Conservation (phyloP, 2,113 vertebrate species). For the Zingel zingel region DNA sequence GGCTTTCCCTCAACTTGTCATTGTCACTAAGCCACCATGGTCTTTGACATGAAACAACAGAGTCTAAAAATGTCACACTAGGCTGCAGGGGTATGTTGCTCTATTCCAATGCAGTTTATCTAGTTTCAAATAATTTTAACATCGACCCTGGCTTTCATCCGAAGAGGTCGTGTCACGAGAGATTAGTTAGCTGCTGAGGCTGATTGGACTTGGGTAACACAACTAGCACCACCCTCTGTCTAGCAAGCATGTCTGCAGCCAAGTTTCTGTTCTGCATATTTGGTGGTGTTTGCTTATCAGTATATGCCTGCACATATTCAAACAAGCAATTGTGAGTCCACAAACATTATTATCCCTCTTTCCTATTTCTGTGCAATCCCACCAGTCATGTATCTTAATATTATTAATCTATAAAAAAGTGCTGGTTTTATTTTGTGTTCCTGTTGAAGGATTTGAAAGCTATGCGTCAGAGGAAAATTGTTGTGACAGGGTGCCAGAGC, state of each 20-base stretch:
- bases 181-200: slow-evolving; percentile 29
- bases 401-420: neutral
- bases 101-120: neutral
- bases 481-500: slow-evolving; percentile 44
- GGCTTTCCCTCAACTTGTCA: neutral
- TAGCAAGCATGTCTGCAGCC: neutral
- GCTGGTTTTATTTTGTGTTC: slow-evolving; percentile 32
- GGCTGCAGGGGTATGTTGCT: slow-evolving; percentile 35
- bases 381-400: neutral
- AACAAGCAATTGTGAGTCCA: neutral
- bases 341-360: neutral
- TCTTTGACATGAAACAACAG: slow-evolving; percentile 10
- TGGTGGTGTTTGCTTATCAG: neutral
- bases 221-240: slow-evolving; percentile 46
- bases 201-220: slow-evolving; percentile 19
- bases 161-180: slow-evolving; percentile 31
- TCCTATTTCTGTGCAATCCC: neutral
- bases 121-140: slow-evolving; percentile 53
- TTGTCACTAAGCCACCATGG: slow-evolving; percentile 1
- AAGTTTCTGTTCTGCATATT: neutral
- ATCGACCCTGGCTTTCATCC: slow-evolving; percentile 21
- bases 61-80: slow-evolving; percentile 44
- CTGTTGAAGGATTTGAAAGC: slow-evolving; percentile 45
- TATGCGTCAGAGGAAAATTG: slow-evolving; percentile 17
- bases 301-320: neutral